Percentiles rank a stretch among this genome's conserved stretches.
phyloP scores from a whole-genome alignment of 2,113 vertebrate species.

The Eira barbara region DNA sequence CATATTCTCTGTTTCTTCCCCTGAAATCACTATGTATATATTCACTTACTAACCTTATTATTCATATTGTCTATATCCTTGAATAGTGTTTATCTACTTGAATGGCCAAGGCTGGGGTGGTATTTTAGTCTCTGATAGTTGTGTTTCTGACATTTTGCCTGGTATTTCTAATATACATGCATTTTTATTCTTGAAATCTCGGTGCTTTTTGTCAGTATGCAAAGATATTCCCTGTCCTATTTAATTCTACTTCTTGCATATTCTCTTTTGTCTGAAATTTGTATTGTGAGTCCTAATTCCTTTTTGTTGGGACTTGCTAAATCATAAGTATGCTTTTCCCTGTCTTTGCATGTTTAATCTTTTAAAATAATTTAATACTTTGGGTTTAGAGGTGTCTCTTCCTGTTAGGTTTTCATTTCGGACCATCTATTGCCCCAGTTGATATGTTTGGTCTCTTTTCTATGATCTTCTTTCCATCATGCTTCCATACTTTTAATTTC shows the following conservation, averaged over 20 bases:
- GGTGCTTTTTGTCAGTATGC: neutral
- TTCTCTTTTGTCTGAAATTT: neutral
- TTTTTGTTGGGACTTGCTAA: neutral
- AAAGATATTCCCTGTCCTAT: neutral
- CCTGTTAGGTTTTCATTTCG: conserved; percentile 1
- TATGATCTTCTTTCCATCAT: neutral
- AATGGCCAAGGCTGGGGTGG: neutral
- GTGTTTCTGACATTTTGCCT: neutral
- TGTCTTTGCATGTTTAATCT: neutral
- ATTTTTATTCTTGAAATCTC: neutral
- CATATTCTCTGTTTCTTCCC: neutral
- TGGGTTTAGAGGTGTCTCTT: neutral
- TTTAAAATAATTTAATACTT: conserved; percentile 15
- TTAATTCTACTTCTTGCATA: neutral
- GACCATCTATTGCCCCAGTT: neutral
- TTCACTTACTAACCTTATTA: neutral
- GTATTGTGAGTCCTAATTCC: neutral
- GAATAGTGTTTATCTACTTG: neutral
- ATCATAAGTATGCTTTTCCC: neutral
- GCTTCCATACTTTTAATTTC: neutral
- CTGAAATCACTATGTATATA: neutral
- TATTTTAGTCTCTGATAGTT: neutral
- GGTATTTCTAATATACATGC: neutral
- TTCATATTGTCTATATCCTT: neutral
- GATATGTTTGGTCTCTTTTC: neutral